phyloP scores from a whole-genome alignment of 1,140 invertebrate species.

The Lutraria rhynchaena region DNA sequence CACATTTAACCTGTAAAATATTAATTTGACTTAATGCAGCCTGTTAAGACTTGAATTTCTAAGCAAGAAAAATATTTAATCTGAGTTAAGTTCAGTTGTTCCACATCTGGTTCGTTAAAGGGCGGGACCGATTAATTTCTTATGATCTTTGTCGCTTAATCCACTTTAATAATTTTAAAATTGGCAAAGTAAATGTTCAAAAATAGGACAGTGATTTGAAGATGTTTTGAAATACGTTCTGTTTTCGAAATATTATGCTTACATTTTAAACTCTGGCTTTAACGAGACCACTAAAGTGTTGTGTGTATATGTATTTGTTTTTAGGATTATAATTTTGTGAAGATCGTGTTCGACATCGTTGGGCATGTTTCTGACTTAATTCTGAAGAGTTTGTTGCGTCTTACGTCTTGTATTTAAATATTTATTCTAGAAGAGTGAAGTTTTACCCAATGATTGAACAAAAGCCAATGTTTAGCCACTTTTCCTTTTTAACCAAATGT shows the following conservation, averaged over 20 bases:
- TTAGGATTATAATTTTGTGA: conserved; percentile 51
- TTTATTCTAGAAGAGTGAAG: conserved; percentile 46
- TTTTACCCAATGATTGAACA: conserved; percentile 41
- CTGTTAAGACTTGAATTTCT: too few species aligned
- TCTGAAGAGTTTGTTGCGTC: conserved; percentile 2
- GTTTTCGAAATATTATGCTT: conserved; percentile 20
- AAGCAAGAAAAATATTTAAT: too few species aligned
- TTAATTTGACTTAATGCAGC: too few species aligned
- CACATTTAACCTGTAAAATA: too few species aligned
- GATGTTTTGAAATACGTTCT: conserved; percentile 3
- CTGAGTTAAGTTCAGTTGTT: too few species aligned
- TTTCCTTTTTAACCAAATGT: conserved; percentile 47
- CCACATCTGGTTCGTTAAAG: too few species aligned
- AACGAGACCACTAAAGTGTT: conserved; percentile 47
- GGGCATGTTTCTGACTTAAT: conserved; percentile 27
- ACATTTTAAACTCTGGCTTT: conserved; percentile 30
- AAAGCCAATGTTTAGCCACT: conserved; percentile 52
- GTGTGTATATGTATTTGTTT: conserved; percentile 53
- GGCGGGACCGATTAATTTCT: too few species aligned
- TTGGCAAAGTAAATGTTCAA: not conserved
- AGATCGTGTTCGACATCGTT: conserved; percentile 36
- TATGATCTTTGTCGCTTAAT: too few species aligned
- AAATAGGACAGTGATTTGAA: conserved; percentile 3
- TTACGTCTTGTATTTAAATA: conserved; percentile 57
- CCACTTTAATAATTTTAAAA: too few species aligned